Evolutionary conservation across 2,113 vertebrate genomes (phyloP).

Genomic region (Pheucticus melanocephalus): DNA sequence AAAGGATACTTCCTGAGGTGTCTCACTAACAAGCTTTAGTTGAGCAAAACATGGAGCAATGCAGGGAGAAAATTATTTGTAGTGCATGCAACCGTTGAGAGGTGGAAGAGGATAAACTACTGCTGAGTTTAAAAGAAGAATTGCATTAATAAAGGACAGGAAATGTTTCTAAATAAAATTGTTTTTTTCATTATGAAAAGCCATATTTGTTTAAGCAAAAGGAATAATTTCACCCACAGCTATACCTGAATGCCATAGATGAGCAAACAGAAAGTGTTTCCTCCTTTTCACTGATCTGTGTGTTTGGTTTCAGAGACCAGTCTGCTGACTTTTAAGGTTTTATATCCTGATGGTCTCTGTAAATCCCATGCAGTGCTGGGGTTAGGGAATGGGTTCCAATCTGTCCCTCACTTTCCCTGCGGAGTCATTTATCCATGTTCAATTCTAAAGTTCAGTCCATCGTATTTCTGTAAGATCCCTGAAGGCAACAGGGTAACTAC

Average conservation of each 20-base stretch:
- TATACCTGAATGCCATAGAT: not conserved
- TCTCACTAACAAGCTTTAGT: not conserved
- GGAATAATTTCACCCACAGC: not conserved
- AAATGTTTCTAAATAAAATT: not conserved
- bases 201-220: not conserved
- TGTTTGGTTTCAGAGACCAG: not conserved
- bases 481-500: not conserved
- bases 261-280: not conserved
- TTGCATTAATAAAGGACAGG: not conserved
- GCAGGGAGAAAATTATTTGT: not conserved
- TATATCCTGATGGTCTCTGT: not conserved
- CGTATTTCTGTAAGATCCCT: not conserved
- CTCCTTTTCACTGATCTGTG: not conserved
- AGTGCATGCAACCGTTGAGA: not conserved
- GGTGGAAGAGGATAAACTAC: not conserved
- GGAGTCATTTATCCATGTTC: not conserved
- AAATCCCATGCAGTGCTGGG: rapidly evolving
- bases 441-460: not conserved
- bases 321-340: not conserved
- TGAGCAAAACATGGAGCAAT: not conserved
- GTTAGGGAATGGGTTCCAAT: not conserved
- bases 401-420: not conserved
- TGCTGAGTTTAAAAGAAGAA: not conserved
- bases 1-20: not conserved
- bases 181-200: not conserved